Evolutionary conservation across 2,888 invertebrate genomes (phyloP), one percentile per base, ranked within the genome.

Genomic region (Asteroscopus sphinx): DNA sequence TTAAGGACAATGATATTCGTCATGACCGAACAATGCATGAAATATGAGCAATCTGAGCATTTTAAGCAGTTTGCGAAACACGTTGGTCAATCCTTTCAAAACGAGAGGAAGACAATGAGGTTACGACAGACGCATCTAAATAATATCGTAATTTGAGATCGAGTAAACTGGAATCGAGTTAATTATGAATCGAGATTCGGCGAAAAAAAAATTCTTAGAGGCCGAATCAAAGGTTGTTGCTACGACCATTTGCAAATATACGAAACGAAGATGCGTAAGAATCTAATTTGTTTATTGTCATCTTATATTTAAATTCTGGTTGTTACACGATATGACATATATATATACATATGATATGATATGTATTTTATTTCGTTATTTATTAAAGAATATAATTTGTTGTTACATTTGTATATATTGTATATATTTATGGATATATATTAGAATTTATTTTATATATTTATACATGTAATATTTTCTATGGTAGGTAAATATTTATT

Each of bases 31-130:
- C 80, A 80, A 79, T 82, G 76, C 17, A 75, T 68, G 67, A 72
- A 61, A 63, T 71, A 49, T 66, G 66, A 59, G 32, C 62, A 49
- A 55, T 67, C 61, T 61, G 65, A 57, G 59, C 61, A 17, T 30
- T 45, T 6, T 17, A 39, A 59, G 25, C 25, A 32, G 13, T 67
- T 80, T 82, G 68, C 77, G 79, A 85, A 84, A 86, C 67, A 55
- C 62, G 70, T 80, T 83, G 71, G 70, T 62, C 76, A 79, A 79
- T 76, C 66, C 60, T 76, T 75, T 73, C 74, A 62, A 64, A 80
- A 64, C 33, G 36, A 41, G 61, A 40, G 28, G 47, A 37, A 75
- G 62, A 82, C 82, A 82, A 79, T 80, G 35, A 15, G 25, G 25
- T 73, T 73, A 40, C 62, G 17, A 73, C 59, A 73, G 55, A 65